Evolutionary conservation across 2,113 vertebrate genomes (phyloP), one percentile per base, ranked within the genome.

Genomic region (Pelusios castaneus): DNA sequence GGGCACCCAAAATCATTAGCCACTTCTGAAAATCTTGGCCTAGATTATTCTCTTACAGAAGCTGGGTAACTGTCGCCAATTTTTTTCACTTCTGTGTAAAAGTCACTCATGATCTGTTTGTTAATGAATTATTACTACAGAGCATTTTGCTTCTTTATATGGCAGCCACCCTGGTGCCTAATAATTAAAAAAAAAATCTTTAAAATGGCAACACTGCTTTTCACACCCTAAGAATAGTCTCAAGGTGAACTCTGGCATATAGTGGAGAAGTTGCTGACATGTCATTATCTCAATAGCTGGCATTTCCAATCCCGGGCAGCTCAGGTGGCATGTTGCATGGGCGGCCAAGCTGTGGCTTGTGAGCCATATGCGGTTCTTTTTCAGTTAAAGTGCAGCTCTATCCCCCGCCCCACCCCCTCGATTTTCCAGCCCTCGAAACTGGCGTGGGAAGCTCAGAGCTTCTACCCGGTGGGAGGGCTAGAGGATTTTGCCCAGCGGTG

Each of bases 121-220:
- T 92, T 96, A 94, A 92, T 95, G 92, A 90, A 92, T 96, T 95
- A 95, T 95, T 92, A 84, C 88, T 90, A 27, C 52, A 85, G 70
- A 52, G 3, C 81, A 31, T 63, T 95, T 95, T 81, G 60, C 60
- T 78, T 91, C 31, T 93, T 76, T 82, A 82, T 92, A 93, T 93
- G 88, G 63, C 84, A 91, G 86, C 73, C 81, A 14, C 63, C 89
- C 93, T 92, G 85, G 89, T 91, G 84, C 91, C 88, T 38, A 84
- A 94, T 75, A 87, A 91, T 86, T 56, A 84, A 87, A 84, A 83
- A 81, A 88, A 94, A 93, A n/a, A 80, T 87, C 24, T 49, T 81
- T 88, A 85, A 92, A 47, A 87, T 86, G 85, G 84, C 93, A 95
- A 93, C 81, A 43, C 38, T 75, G 58, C 43, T 25, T 75, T 75